phyloP scores from a whole-genome alignment of 2,888 invertebrate species.

The Sphaeridia pumilis region DNA sequence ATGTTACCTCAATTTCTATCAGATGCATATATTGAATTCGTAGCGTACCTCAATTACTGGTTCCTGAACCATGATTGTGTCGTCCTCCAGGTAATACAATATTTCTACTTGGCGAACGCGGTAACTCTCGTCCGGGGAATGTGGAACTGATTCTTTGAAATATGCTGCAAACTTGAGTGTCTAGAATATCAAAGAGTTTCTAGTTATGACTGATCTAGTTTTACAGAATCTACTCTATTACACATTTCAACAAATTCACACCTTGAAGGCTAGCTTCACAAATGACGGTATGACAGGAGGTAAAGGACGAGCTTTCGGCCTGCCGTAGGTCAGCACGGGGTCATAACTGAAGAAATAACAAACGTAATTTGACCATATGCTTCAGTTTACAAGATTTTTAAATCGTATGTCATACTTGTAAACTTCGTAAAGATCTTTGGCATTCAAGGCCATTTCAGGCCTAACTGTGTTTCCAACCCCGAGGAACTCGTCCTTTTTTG shows the following conservation, averaged over 20 bases:
- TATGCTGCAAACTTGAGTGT: constrained; percentile 69
- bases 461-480: constrained; percentile 52
- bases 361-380: no score
- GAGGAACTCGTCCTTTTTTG: constrained; percentile 46
- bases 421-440: constrained; percentile 31
- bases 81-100: constrained; percentile 73
- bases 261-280: constrained; percentile 33
- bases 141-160: constrained; percentile 66
- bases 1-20: no score
- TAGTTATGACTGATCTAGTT: no score
- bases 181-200: constrained; percentile 37
- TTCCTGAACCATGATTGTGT: constrained; percentile 68
- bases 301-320: constrained; percentile 22
- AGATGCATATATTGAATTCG: background rate
- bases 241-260: no score
- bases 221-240: no score
- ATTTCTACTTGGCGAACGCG: constrained; percentile 68
- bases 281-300: constrained; percentile 32
- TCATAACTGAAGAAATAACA: constrained; percentile 30
- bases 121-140: constrained; percentile 58
- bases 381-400: no score
- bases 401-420: no score
- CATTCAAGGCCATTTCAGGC: constrained; percentile 22
- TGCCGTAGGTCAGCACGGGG: constrained; percentile 31
- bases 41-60: constrained; percentile 50